A percentile compares a stretch with the other conserved stretches of the same genome.
Evolutionary conservation across 2,113 vertebrate genomes (phyloP).

Genomic region (Ursus arctos): DNA sequence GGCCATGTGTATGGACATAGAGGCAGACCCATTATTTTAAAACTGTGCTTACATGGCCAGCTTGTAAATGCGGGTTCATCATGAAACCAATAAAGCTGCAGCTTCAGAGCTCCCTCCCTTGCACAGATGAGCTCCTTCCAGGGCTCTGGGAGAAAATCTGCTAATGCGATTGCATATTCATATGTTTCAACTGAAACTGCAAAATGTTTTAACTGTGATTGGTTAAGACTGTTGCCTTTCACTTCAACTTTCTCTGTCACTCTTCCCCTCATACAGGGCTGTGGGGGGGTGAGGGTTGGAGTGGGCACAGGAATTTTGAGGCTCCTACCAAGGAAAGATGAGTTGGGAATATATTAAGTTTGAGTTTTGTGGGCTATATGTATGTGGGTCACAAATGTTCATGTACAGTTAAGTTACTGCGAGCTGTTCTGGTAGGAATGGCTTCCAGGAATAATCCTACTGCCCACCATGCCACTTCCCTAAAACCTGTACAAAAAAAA

Average conservation of each 20-base stretch:
- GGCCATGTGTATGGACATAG: not conserved
- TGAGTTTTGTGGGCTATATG: not conserved
- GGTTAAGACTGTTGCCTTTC: not conserved
- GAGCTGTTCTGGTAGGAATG: not conserved
- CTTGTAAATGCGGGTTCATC: not conserved
- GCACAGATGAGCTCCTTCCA: not conserved
- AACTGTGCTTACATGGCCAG: not conserved
- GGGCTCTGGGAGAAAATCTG: not conserved
- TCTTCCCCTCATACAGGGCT: not conserved
- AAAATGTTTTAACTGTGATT: not conserved
- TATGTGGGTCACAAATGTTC: not conserved
- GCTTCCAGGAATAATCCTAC: slow-evolving; percentile 9
- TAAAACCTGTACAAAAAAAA: not conserved
- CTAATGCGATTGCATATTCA: not conserved
- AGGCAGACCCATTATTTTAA: not conserved
- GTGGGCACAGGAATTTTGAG: not conserved
- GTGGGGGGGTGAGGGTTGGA: not conserved
- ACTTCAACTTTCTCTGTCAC: not conserved
- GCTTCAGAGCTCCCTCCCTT: not conserved
- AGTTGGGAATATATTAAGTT: not conserved
- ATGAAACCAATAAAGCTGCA: not conserved
- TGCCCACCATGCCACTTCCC: not conserved
- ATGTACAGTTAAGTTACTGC: not conserved
- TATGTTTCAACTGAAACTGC: slow-evolving; percentile 19
- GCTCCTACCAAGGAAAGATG: not conserved